These are phyloP conservation scores for Bradynema listronoti DNA, from an alignment of 1,140 invertebrate genomes.

Conservation along the genomic window DNA sequence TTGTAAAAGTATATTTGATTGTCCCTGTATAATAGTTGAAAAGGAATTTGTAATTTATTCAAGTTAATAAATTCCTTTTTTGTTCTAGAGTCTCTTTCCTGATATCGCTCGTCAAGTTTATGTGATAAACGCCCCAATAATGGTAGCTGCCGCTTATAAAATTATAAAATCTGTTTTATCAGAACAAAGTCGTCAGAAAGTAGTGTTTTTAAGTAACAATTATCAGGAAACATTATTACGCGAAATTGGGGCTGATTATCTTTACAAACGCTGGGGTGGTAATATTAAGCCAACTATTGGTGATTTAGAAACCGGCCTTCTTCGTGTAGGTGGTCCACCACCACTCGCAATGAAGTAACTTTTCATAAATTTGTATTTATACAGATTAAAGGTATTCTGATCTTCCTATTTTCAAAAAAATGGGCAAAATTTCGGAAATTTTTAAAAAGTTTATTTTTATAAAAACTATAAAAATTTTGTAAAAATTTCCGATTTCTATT, in stretches of 20 bases:
- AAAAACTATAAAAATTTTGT: background rate
- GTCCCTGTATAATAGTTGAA: background rate
- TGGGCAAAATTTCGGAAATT: background rate
- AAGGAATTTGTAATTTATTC: conserved; percentile 3
- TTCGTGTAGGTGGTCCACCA: conserved; percentile 31
- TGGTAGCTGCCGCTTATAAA: conserved; percentile 27
- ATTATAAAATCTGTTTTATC: conserved; percentile 35
- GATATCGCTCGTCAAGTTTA: conserved; percentile 30
- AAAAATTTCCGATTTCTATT: background rate
- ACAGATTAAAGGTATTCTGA: too few species aligned
- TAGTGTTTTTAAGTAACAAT: conserved; percentile 21
- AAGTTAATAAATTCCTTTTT: conserved; percentile 13
- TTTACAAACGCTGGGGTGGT: conserved; percentile 31
- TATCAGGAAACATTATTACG: conserved; percentile 18
- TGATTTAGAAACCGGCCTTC: conserved; percentile 20
- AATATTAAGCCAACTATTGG: conserved; percentile 11
- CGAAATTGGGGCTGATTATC: conserved; percentile 30
- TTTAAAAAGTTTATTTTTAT: background rate
- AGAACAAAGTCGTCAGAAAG: conserved; percentile 32
- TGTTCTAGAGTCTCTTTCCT: conserved; percentile 30
- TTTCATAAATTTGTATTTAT: too few species aligned
- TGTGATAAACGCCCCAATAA: conserved; percentile 35
- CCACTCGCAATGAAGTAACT: too few species aligned
- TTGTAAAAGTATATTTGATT: background rate
- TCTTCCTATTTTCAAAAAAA: too few species aligned